phyloP scores from a whole-genome alignment of 2,888 invertebrate species.

The Eugnorisma glareosa region DNA sequence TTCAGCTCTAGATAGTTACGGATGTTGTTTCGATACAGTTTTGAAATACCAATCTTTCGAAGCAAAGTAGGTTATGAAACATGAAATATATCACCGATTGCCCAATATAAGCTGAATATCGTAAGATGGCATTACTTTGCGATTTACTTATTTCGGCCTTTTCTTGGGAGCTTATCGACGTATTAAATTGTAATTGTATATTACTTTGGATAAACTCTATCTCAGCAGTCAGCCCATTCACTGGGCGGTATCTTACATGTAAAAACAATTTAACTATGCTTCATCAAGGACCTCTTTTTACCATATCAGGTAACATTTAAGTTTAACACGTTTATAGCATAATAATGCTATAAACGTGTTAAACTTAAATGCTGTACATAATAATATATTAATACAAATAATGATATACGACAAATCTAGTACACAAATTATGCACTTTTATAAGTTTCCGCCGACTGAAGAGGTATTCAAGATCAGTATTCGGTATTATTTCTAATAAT shows the following conservation, averaged over 20 bases:
- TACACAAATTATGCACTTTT: conserved; percentile 38
- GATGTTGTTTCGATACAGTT: conserved; percentile 80
- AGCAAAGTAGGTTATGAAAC: conserved; percentile 73
- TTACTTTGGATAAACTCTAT: conserved; percentile 57
- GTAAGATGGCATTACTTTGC: conserved; percentile 68
- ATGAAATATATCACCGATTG: conserved; percentile 70
- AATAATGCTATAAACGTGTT: too few species aligned
- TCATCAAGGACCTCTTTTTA: conserved; percentile 42
- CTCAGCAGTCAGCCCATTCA: conserved; percentile 30
- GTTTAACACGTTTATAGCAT: conserved; percentile 26
- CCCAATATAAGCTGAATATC: conserved; percentile 65
- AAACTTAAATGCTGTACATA: too few species aligned
- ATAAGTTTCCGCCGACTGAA: not conserved
- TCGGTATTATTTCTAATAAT: not conserved
- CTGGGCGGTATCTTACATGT: conserved; percentile 39
- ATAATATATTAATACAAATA: conserved; percentile 15
- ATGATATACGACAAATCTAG: conserved; percentile 16
- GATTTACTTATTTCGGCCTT: conserved; percentile 66
- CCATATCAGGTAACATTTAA: conserved; percentile 28
- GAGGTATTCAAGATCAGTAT: conserved; percentile 6
- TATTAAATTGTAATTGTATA: conserved; percentile 60
- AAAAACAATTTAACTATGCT: conserved; percentile 39
- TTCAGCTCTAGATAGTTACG: conserved; percentile 77
- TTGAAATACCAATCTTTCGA: conserved; percentile 81
- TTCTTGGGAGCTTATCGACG: conserved; percentile 45